Conservation (phyloP, 2,113 vertebrate species). For the Cavia aperea region DNA sequence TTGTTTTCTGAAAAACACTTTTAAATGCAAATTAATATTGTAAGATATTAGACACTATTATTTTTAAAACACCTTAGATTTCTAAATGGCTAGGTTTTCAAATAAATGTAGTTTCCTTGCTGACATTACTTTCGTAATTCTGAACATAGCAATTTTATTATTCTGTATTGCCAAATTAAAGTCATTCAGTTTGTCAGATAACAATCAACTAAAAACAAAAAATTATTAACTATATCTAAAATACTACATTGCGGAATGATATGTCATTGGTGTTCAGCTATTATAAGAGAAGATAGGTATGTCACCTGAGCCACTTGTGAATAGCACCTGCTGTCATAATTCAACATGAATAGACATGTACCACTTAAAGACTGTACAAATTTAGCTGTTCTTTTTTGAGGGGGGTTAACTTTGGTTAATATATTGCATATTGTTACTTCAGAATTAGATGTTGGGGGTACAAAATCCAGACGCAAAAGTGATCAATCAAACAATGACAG, state of each 20-base stretch:
- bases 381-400: background rate
- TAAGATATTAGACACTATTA: background rate
- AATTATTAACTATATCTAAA: background rate
- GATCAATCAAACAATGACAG: no score
- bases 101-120: conserved; percentile 7
- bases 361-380: conserved; percentile 23
- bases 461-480: no score
- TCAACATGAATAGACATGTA: background rate
- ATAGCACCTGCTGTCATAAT: background rate
- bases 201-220: conserved; percentile 13
- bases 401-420: no score
- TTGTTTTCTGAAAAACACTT: conserved; percentile 43
- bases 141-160: conserved; percentile 1
- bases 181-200: background rate
- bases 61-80: conserved; percentile 19
- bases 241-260: background rate
- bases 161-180: background rate
- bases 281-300: background rate
- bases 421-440: no score
- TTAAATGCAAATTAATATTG: conserved; percentile 31
- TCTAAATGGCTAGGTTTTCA: conserved; percentile 8
- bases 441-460: no score
- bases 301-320: background rate
- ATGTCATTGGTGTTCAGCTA: background rate
- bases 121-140: background rate